Evolutionary conservation across 2,888 invertebrate species (phyloP).

Genomic region (Carabus problematicus): DNA sequence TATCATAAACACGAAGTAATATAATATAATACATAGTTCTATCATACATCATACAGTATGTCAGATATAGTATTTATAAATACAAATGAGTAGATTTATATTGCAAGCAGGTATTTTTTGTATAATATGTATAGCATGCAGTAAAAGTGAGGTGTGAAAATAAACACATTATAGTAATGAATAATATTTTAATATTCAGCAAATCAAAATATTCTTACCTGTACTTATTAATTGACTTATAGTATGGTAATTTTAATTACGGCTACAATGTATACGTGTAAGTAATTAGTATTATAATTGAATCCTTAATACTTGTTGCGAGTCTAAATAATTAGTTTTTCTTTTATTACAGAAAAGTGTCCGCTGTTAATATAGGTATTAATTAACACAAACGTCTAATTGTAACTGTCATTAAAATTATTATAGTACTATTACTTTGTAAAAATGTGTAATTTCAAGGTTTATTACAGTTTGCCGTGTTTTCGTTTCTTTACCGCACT

Average conservation of each 20-base stretch:
- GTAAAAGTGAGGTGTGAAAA: constrained; percentile 17
- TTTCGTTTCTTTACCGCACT: too few species aligned
- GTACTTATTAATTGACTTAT: constrained; percentile 25
- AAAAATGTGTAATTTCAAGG: constrained; percentile 26
- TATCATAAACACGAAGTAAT: too few species aligned
- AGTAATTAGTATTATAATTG: constrained; percentile 29
- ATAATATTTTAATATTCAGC: constrained; percentile 18
- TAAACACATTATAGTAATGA: constrained; percentile 26
- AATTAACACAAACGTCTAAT: constrained; percentile 34
- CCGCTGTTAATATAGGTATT: constrained; percentile 32
- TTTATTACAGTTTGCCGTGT: not conserved
- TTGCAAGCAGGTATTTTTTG: constrained; percentile 17
- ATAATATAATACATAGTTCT: too few species aligned
- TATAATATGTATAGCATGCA: constrained; percentile 6
- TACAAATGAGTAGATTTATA: constrained; percentile 9
- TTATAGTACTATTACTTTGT: constrained; percentile 26
- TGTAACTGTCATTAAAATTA: constrained; percentile 39
- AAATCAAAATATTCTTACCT: constrained; percentile 22
- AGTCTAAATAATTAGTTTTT: constrained; percentile 30
- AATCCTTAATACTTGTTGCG: constrained; percentile 34
- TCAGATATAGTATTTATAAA: constrained; percentile 1
- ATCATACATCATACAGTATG: too few species aligned
- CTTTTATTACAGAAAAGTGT: constrained; percentile 31
- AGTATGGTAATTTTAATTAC: constrained; percentile 23
- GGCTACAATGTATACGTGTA: constrained; percentile 9